These are phyloP conservation scores for Aromia moschata DNA, from an alignment of 2,888 invertebrate species.

Conservation along the genomic window DNA sequence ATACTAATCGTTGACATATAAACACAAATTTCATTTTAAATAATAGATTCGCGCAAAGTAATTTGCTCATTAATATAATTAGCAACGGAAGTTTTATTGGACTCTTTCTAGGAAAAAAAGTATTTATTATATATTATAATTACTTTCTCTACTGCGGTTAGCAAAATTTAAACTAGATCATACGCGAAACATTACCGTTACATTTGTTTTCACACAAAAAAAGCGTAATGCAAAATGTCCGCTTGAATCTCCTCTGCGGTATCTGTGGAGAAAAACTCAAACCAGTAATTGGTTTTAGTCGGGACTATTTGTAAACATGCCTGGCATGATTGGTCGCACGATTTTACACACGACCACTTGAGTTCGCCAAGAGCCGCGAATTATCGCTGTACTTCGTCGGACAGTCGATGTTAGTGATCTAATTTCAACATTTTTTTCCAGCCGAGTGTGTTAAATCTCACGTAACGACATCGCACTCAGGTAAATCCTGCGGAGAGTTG, in stretches of 20 bases:
- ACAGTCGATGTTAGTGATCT: neutral
- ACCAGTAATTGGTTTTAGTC: neutral
- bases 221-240: too few relatives aligned
- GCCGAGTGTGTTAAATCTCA: neutral
- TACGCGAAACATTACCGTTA: too few relatives aligned
- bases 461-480: slow-evolving; percentile 5
- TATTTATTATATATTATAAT: too few relatives aligned
- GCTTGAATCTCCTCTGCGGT: neutral
- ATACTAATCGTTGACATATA: too few relatives aligned
- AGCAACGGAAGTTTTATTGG: too few relatives aligned
- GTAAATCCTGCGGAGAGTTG: slow-evolving; percentile 7
- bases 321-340: neutral
- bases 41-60: too few relatives aligned
- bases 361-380: neutral
- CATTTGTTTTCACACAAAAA: too few relatives aligned
- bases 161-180: too few relatives aligned
- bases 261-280: neutral
- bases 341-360: neutral
- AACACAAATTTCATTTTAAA: too few relatives aligned
- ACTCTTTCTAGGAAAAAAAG: too few relatives aligned
- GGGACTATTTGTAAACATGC: neutral
- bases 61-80: too few relatives aligned
- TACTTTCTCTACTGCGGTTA: too few relatives aligned
- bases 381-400: neutral
- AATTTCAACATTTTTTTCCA: slow-evolving; percentile 1